These are phyloP conservation scores for Alouatta palliata DNA, from an alignment of 2,113 vertebrate species.

Conservation along the genomic window DNA sequence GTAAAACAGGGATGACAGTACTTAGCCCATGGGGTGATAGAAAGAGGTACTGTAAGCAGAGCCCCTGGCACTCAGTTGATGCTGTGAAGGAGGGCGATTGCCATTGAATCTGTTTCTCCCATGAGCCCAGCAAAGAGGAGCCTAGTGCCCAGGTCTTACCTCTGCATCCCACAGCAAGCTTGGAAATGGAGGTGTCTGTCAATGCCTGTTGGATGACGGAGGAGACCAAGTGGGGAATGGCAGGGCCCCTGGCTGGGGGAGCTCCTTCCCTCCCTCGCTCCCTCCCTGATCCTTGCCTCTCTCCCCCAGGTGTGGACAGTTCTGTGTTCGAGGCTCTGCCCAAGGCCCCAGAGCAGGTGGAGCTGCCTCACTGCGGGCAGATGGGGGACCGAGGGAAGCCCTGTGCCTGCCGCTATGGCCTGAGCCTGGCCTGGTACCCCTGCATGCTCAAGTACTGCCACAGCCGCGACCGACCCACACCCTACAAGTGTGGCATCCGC, in stretches of 20 bases:
- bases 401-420: slow-evolving; percentile 91
- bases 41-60: not conserved
- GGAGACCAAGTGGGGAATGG: not conserved
- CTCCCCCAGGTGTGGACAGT: slow-evolving; percentile 87
- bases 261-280: rapidly evolving
- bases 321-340: slow-evolving; percentile 93
- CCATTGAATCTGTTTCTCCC: not conserved
- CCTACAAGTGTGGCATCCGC: slow-evolving; percentile 98
- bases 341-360: slow-evolving; percentile 63
- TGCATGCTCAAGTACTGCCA: slow-evolving; percentile 97
- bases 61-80: not conserved
- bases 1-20: not conserved
- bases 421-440: slow-evolving; percentile 97
- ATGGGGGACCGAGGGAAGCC: slow-evolving; percentile 89
- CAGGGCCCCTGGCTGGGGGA: not conserved
- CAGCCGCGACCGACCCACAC: slow-evolving; percentile 88
- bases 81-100: not conserved
- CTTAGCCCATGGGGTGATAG: not conserved
- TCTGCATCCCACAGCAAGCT: too few relatives aligned
- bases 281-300: not conserved
- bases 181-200: not conserved
- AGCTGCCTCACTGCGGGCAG: slow-evolving; percentile 85
- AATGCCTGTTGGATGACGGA: not conserved
- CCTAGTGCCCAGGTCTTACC: not conserved
- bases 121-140: not conserved